Evolutionary conservation across 2,797 vertebrate genomes (phyloP).

Genomic region (Sibirionetta formosa): DNA sequence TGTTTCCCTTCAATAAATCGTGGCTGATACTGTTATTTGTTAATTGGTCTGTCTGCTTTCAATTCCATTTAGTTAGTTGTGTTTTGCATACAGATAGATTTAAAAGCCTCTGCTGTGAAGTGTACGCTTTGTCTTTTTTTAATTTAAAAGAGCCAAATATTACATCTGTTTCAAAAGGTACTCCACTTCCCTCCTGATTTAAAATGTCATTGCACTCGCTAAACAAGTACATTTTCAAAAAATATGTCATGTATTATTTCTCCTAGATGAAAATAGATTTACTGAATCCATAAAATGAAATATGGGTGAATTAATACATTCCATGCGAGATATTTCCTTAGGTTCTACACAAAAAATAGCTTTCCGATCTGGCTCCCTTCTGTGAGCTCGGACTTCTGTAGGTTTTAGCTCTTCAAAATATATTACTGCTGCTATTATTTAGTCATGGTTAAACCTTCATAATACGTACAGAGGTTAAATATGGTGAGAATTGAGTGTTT

Average conservation of each 20-base stretch:
- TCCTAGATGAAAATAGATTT: not conserved
- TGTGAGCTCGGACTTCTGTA: not conserved
- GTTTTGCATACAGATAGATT: not conserved
- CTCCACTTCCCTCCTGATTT: fast-evolving
- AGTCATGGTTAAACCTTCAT: not conserved
- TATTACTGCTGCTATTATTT: not conserved
- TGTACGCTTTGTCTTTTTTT: not conserved
- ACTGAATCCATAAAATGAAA: not conserved
- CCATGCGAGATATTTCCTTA: not conserved
- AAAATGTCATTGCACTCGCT: not conserved
- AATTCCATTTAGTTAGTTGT: not conserved
- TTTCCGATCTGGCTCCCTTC: not conserved
- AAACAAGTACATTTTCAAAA: not conserved
- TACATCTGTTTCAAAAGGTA: not conserved
- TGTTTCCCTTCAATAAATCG: fast-evolving
- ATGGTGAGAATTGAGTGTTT: not conserved
- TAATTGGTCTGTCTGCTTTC: not conserved
- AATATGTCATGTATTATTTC: not conserved
- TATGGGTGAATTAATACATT: not conserved
- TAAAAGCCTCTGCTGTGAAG: not conserved
- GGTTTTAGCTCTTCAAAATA: not conserved
- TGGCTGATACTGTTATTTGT: not conserved
- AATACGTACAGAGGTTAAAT: not conserved
- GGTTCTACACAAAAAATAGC: not conserved
- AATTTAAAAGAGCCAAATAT: not conserved